Evolutionary conservation across 2,888 invertebrate genomes (phyloP), one percentile per base, ranked within the genome.

Genomic region (Cephus rjabovi): DNA sequence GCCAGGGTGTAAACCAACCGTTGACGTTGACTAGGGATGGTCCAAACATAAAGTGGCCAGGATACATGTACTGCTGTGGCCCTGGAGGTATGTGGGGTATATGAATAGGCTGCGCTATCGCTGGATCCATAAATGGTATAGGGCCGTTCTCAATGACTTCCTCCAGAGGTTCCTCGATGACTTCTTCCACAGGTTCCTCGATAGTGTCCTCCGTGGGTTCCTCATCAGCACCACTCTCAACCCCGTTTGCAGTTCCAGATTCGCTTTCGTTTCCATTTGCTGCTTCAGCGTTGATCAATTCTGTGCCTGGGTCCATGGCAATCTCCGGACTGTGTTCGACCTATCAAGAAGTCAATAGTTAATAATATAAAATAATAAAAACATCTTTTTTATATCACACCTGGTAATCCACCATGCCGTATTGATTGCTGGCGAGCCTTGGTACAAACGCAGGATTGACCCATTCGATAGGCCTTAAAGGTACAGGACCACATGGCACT

Each of bases 1-100:
- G 37, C 34, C 34, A 76, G 79, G 56, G 23, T 23, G 23, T 56
- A 56, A 86, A 88, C 91, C 87, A 88, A 93, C 93, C 93, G 86
- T 93, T 92, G 79, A 92, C 90, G 89, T 92, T 93, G 89, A 93
- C 92, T 85, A 93, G 87, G 56, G 93, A 92, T 68, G 93, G 92
- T 9, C 93, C 93, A 83, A 93, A 93, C 92, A 93, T 92, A 87
- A 92, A 93, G 81, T 91, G 90, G 76, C 93, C 92, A n/a, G 93
- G 93, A 83, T 93, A 93, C 84, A 93, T 86, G 87, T 92, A 93
- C 37, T 89, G 87, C 77, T 88, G 89, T 11, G 87, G 86, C 34
- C 87, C 86, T 3, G 77, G 81, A 76, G 89, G 88, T 77, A 88
- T 83, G 79, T 89, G 86, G 79, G 88, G 89, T 75, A 91, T 79